Conservation (phyloP, 2,797 vertebrate species). For the Nasua narica region DNA sequence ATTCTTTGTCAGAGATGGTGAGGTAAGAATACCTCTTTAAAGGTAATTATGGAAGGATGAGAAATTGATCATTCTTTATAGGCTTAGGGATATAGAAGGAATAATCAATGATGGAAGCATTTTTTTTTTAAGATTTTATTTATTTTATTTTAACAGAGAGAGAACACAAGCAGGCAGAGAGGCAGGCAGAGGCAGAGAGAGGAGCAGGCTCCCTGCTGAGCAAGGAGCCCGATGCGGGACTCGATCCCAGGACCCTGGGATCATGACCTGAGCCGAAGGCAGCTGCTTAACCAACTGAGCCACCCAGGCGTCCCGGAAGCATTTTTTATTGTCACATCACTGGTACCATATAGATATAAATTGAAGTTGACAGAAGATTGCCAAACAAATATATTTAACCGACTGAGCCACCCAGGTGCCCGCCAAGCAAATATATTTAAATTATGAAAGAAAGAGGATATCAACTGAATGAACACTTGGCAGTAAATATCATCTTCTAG, state of each 20-base stretch:
- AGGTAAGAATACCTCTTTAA: background rate
- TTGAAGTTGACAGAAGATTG: conserved; percentile 62
- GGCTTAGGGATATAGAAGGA: conserved; percentile 42
- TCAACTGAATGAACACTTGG: conserved; percentile 24
- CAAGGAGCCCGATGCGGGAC: too few species aligned
- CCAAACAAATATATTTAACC: conserved; percentile 60
- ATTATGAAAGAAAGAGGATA: conserved; percentile 45
- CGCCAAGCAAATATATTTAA: conserved; percentile 62
- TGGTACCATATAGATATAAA: conserved; percentile 52
- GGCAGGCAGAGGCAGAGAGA: too few species aligned
- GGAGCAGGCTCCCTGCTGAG: too few species aligned
- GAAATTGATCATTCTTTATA: conserved; percentile 44
- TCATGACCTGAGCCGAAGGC: too few species aligned
- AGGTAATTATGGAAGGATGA: conserved; percentile 13
- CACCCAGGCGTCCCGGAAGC: too few species aligned
- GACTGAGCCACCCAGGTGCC: too few species aligned
- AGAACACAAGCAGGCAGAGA: too few species aligned
- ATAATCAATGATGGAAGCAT: conserved; percentile 36
- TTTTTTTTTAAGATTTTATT: too few species aligned
- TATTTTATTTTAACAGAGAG: too few species aligned
- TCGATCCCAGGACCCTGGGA: too few species aligned
- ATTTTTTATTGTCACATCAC: conserved; percentile 62
- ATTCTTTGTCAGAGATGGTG: conserved; percentile 9
- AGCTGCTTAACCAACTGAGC: too few species aligned
- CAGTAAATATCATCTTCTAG: conserved; percentile 52